Evolutionary conservation across 1,140 invertebrate species (phyloP).

Genomic region (Bombus confusus): DNA sequence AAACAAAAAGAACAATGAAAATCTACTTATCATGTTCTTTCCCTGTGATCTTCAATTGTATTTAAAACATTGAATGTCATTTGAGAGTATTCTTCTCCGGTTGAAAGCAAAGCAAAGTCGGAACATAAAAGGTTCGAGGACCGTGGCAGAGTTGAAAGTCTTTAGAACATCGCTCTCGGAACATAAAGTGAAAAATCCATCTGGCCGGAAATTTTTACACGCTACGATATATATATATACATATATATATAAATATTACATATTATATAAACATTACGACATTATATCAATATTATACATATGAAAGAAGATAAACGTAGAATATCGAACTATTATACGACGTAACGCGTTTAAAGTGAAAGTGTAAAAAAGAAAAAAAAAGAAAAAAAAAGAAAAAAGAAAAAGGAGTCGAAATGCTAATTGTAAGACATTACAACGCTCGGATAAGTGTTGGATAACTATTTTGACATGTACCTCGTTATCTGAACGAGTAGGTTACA

Average conservation of each 20-base stretch:
- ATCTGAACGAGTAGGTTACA: background rate
- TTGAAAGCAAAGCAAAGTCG: background rate
- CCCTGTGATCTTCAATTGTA: too few species aligned
- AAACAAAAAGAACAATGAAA: too few species aligned
- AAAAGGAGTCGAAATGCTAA: background rate
- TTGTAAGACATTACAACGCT: background rate
- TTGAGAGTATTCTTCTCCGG: too few species aligned
- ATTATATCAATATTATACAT: too few species aligned
- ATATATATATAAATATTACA: too few species aligned
- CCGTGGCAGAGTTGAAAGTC: background rate
- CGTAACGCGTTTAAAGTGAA: background rate
- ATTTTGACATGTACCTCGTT: background rate
- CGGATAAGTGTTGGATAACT: background rate
- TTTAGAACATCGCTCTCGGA: background rate
- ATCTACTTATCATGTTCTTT: too few species aligned
- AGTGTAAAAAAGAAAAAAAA: background rate
- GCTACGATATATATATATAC: too few species aligned
- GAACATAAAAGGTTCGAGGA: background rate
- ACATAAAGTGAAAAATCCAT: background rate
- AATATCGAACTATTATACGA: background rate
- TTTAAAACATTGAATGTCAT: too few species aligned
- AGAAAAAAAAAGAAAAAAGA: background rate
- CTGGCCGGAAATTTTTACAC: background rate
- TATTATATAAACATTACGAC: too few species aligned
- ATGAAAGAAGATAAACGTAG: background rate